Evolutionary conservation across 2,113 vertebrate genomes (phyloP), one percentile per base, ranked within the genome.

Genomic region (Acanthisitta chloris): DNA sequence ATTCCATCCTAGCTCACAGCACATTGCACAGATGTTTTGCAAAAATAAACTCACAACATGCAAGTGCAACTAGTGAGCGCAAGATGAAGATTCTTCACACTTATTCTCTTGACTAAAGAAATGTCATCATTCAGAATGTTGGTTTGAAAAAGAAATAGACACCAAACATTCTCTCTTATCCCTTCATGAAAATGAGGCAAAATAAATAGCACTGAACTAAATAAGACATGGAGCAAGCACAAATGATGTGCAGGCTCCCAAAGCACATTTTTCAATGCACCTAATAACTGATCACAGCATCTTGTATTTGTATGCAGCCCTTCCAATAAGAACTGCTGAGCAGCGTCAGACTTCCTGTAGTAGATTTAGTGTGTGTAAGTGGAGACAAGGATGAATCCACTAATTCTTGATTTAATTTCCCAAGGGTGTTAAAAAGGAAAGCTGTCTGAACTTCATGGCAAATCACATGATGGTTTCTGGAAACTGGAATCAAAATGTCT

Each of bases 11-110:
- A 87, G 65, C 82, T 94, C 45, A 76, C 15, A 80, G 94, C 45
- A 92, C 8, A 40, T 45, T 93, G 94, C 94, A 95, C 91, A 95
- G 78, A 97, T 96, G 81, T 95, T 96, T 92, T 92, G 69, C 83
- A 85, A 97, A 98, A 96, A 96, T 95, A 95, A 97, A 96, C 87
- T 86, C 40, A 18, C 17, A 96, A 88, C 66, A 69, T 72, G 54
- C 73, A 66, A 89, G 51, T 81, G 88, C 49, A 91, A 72, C 43
- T 45, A 64, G 67, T 86, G 69, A 93, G 55, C 59, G 55, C 24
- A 65, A 46, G 71, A 90, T 0, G 4, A 58, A 81, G 51, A 83
- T 55, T 51, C 31, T 83, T 88, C 67, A 31, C 34, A 62, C 70
- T 87, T 82, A 55, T 5, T 79, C 40, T 90, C 33, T 61, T 59